phyloP scores from a whole-genome alignment of 2,888 invertebrate genomes.

The Epirrhoe alternata region DNA sequence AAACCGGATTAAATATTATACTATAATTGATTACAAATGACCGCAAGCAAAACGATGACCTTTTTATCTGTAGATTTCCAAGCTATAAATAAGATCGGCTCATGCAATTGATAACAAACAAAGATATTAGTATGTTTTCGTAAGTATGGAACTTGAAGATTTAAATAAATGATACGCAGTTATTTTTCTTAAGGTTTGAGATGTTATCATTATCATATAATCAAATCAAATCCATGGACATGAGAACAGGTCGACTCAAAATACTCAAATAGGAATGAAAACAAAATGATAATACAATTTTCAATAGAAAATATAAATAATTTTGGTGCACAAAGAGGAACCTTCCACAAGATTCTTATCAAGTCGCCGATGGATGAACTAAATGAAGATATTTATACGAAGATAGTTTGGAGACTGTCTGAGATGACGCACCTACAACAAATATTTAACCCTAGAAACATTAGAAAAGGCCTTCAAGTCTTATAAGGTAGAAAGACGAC shows the following conservation, averaged over 20 bases:
- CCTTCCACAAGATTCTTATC: too few relatives aligned
- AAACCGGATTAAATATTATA: neutral
- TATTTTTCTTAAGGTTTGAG: constrained; percentile 39
- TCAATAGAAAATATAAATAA: too few relatives aligned
- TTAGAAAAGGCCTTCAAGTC: neutral
- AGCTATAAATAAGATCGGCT: constrained; percentile 17
- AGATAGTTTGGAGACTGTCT: neutral
- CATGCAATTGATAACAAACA: constrained; percentile 21
- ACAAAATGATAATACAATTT: too few relatives aligned
- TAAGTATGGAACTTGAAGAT: neutral
- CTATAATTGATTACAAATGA: constrained; percentile 5
- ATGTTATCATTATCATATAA: constrained; percentile 41
- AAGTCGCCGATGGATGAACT: neutral
- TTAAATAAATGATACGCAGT: neutral
- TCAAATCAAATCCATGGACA: constrained; percentile 35
- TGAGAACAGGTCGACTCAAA: neutral
- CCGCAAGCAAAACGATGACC: constrained; percentile 12
- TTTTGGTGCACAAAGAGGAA: neutral
- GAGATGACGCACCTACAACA: neutral
- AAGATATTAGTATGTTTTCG: neutral
- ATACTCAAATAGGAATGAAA: neutral
- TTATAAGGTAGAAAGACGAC: neutral
- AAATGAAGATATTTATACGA: neutral
- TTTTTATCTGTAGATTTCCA: constrained; percentile 23
- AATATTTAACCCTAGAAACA: neutral